phyloP scores from a whole-genome alignment of 2,797 vertebrate genomes.

The Hybognathus amarus region DNA sequence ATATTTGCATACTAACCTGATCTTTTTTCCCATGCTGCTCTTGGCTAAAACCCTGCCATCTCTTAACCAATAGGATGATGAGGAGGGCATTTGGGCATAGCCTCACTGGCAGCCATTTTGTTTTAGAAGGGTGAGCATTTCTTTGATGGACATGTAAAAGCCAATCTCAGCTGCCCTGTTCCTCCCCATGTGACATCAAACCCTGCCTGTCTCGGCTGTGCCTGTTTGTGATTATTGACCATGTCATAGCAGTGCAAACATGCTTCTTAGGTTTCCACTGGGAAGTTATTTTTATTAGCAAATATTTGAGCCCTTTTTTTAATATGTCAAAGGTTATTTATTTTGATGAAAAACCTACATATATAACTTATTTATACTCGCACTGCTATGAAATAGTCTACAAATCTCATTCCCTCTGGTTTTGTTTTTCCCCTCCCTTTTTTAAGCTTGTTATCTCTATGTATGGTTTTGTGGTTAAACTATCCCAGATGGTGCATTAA shows the following conservation, averaged over 20 bases:
- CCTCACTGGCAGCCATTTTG: conserved; percentile 94
- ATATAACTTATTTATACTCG: conserved; percentile 9
- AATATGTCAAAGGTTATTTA: neutral
- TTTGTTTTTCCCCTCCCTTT: conserved; percentile 9
- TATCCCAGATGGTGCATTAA: conserved; percentile 30
- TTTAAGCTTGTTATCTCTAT: conserved; percentile 37
- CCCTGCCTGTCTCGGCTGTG: conserved; percentile 60
- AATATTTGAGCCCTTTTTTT: neutral
- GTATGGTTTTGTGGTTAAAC: conserved; percentile 18
- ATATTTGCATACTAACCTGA: conserved; percentile 82
- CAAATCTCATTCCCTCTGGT: conserved; percentile 41
- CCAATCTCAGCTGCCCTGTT: conserved; percentile 60
- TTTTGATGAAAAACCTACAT: conserved; percentile 14
- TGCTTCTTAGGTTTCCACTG: neutral
- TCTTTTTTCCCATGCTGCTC: conserved; percentile 93
- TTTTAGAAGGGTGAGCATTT: conserved; percentile 98
- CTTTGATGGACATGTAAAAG: conserved; percentile 65
- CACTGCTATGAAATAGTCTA: conserved; percentile 44
- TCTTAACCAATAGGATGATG: conserved; percentile 93
- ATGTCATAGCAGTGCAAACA: conserved; percentile 32
- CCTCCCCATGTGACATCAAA: conserved; percentile 45
- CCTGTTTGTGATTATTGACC: conserved; percentile 38
- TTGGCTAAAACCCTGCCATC: conserved; percentile 80
- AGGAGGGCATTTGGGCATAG: conserved; percentile 99
- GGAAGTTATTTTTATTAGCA: conserved; percentile 2